Base-by-base conservation (phyloP, 23 tunicate genomes). In the Botrylloides violaceus region DNA sequence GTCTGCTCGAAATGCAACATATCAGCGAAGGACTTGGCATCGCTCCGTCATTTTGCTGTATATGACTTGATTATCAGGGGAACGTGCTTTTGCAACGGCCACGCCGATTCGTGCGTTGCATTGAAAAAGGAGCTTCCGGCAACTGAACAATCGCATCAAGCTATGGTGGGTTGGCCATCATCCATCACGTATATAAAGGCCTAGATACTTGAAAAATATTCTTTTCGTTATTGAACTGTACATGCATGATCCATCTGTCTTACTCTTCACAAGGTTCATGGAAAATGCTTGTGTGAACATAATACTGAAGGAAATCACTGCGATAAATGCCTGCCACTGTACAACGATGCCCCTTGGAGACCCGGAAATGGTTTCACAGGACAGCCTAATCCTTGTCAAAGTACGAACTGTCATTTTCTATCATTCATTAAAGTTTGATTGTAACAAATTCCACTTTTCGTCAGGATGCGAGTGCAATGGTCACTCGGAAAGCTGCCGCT, bases 301-400 rank as follows among this genome's bases (percentile, higher is more conserved):
- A 83, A 83, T 47, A 83, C 91, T 6, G 83, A 78, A 5, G 91
- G 91, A 25, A 72, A 2, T 2, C 91, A 83, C 47, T 83, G 91
- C 36, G 66, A 39, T 6, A 27, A 34, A 21, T 83, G 91, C 58
- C 22, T 83, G 20, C 83, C 82, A 35, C 66, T 83, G 21, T 83
- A 83, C 66, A 83, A 77, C 83, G 91, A 83, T 29, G 91, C 91
- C 32, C 79, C 91, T 4, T 83, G 91, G 91, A 83, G 49, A 59
- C 74, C 91, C 3, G 91, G 91, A 2, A 83, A 83, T 48, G 91
- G 91, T 24, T 66, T 77, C 31, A 77, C 91, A 15, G 91, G 91
- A 9, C 78, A 75, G 29, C 79, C 91, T 3, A 83, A 83, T 35
- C 78, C 82, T 1, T 83, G 91, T 66, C 63, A 83, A 71, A 64